Base-by-base conservation (phyloP, 2,888 invertebrate species). In the Gibbula magus region DNA sequence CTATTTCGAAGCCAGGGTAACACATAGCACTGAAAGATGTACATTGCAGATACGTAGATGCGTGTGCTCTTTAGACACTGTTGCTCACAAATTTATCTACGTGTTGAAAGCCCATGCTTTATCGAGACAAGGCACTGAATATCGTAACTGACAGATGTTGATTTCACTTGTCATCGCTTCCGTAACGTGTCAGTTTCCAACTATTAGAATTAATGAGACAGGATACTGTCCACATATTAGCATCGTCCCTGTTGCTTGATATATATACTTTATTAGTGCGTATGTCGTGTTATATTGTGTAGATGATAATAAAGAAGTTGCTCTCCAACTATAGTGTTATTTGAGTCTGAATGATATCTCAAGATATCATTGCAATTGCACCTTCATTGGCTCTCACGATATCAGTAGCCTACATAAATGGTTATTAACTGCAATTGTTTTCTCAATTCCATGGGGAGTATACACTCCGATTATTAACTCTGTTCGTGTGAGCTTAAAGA, bases 11-110 rank as follows among this genome's bases (percentile, higher is more conserved):
- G 61, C 61, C 13, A 61, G 29, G 61, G 25, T 61, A 61, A 61
- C 61, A 29, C 61, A 61, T 61, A 61, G 61, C 61, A 61, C 29
- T 61, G 61, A 61, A 61, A 61, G 61, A 61, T 61, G 61, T 61
- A 61, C 61, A 61, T 61, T 61, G 25, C 61, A 61, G 61, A 61
- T 61, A 61, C 61, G 25, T 25, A 61, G 61, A 61, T 61, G 29
- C 61, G 61, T 29, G 61, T 61, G 61, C 61, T 61, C 61, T 61
- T 61, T 61, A 29, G 61, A 61, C 61, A 61, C 29, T 61, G 25
- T 61, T 25, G 29, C 61, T 61, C 29, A 29, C 25, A 61, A 61
- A 61, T 61, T 29, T 61, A 61, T 61, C 29, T 29, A 29, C 45
- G 45, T 29, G 61, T 61, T 61, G 61, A 61, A 61, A 61, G 61